These are phyloP conservation scores for Pandemis cinnamomeana DNA, from an alignment of 2,888 invertebrate species.

Conservation along the genomic window DNA sequence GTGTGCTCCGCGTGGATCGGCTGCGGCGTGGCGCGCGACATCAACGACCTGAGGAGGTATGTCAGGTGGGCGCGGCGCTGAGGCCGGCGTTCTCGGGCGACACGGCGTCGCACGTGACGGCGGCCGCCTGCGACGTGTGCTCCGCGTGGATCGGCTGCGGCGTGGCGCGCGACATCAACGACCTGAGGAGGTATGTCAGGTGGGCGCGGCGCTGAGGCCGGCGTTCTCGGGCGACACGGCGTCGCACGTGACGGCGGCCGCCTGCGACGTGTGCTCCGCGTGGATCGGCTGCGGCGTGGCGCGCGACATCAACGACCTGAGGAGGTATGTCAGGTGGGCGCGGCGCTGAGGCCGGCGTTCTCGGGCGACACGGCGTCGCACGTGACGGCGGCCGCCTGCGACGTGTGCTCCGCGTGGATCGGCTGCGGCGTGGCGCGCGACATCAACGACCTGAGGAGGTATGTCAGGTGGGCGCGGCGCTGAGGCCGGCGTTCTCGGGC, in stretches of 20 bases:
- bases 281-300: constrained; percentile 99
- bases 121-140: constrained; percentile 97
- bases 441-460: constrained; percentile 95
- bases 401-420: constrained; percentile 98
- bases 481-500: constrained; percentile 96
- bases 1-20: constrained; percentile 99
- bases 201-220: constrained; percentile 88
- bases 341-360: constrained; percentile 97
- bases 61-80: constrained; percentile 98
- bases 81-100: constrained; percentile 97
- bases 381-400: constrained; percentile 98
- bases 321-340: constrained; percentile 95
- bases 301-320: constrained; percentile 96
- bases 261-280: constrained; percentile 97
- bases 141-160: constrained; percentile 99
- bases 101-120: constrained; percentile 98
- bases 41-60: constrained; percentile 94
- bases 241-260: constrained; percentile 98
- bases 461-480: constrained; percentile 66
- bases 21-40: constrained; percentile 97
- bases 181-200: constrained; percentile 89
- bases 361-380: constrained; percentile 97
- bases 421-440: constrained; percentile 98
- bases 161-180: constrained; percentile 98
- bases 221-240: constrained; percentile 98